Base-by-base conservation (phyloP, 1,140 invertebrate species). In the Lepidurus arcticus region DNA sequence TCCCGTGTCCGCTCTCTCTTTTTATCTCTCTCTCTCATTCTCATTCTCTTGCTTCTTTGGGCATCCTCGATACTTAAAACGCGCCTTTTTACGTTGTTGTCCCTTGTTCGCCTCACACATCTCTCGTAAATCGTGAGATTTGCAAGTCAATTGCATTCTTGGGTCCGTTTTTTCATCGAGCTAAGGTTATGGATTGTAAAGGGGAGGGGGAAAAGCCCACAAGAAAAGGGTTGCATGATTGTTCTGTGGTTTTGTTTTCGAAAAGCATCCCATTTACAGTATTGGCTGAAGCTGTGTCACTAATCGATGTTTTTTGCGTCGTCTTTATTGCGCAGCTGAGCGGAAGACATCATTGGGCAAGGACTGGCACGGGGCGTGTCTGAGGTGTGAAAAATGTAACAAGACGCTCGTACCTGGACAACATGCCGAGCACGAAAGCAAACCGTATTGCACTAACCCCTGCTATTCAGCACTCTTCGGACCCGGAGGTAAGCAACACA, bases 361-460 rank as follows among this genome's bases (percentile, higher is more conserved):
- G 84, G 92, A 93, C 83, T 94, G 92, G 92, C 92, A 93, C 81
- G 85, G 89, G 8, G 86, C 86, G 11, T 93, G 92, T 83, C 84
- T 94, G 75, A 87, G 88, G 79, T 93, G 92, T 83, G 90, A 90
- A 83, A 92, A 93, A 84, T 93, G 92, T 83, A 91, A 91, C 83
- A 93, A 93, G 84, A 92, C 91, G 0, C 83, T 94, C 43, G 88
- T 90, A 34, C 89, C 91, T 4, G 92, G 92, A 13, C 87, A 80
- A 53, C 82, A 82, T 80, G 87, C 90, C 10, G 90, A 93, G 85
- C 91, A 92, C 81, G 91, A 93, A 74, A 90, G 90, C 76, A 92
- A 92, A 82, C 92, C 92, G 1, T 93, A 92, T 83, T 93, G 92
- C 83, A 88, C 92, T 84, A 88, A 89, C 74, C 92, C 92, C 1